These are phyloP conservation scores for Semnornis frantzii DNA, from an alignment of 2,113 vertebrate species.

Conservation along the genomic window DNA sequence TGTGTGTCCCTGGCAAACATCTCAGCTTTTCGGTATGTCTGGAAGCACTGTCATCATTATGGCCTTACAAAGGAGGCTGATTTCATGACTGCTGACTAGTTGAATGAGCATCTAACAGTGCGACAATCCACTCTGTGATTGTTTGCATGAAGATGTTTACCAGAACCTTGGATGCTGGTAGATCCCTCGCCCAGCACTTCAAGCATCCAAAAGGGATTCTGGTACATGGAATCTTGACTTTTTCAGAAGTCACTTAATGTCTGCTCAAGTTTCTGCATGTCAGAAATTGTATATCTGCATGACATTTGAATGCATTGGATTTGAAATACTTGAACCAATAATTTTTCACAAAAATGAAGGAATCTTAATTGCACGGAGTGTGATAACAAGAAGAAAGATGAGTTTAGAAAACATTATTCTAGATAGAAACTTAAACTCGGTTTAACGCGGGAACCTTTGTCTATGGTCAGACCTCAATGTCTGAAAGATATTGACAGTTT, in stretches of 20 bases:
- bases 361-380: neutral
- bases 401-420: neutral
- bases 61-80: neutral
- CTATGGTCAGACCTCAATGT: no score
- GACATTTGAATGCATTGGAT: neutral
- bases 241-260: neutral
- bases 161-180: neutral
- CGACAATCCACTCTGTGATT: neutral
- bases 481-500: neutral
- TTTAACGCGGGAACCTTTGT: neutral
- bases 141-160: neutral
- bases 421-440: neutral
- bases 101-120: neutral
- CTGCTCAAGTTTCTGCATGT: neutral
- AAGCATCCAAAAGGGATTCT: neutral
- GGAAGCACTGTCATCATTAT: neutral
- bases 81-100: neutral
- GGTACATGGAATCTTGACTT: neutral
- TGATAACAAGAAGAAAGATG: neutral
- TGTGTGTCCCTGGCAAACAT: neutral
- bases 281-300: neutral
- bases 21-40: neutral
- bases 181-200: neutral
- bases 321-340: neutral
- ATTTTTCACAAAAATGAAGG: neutral